Evolutionary conservation across 2,888 invertebrate species (phyloP), one percentile per base, ranked within the genome.

Genomic region (Bombylius discolor): DNA sequence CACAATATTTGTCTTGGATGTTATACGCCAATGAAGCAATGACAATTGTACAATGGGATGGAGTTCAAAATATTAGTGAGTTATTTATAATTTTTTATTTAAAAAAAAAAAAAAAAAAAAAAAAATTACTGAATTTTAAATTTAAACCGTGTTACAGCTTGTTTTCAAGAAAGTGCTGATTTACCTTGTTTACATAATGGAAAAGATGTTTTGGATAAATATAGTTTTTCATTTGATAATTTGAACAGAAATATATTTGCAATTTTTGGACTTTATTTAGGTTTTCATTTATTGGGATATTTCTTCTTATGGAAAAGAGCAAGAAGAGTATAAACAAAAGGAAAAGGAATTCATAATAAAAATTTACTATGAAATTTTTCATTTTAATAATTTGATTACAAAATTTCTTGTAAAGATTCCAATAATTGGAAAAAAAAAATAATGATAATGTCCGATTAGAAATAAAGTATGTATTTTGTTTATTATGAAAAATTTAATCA

Each of bases 21-120:
- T 82, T 89, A 79, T 89, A 91, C 71, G 86, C 89, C 12, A 89
- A 88, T 63, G 91, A 91, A 76, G 85, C 87, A 0, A 79, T 91
- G 75, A 84, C 84, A 52, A 85, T 89, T 61, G 73, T 87, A 13
- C 91, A 91, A 66, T 91, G 90, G 92, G 78, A 81, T 53, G 84
- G 83, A 12, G 78, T 89, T 4, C 76, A 79, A 55, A 73, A 73
- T 60, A 73, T 73, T 45, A 70, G 73, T 73, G 60, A 66, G 69
- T 63, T 5, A 23, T 23, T 23, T 23, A 23, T 1, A 3, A 23
- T 23, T 23, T 23, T 23, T 23, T 23, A 23, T 23, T 23, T 23
- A 23, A 23, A 23, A 23, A 23, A 23, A 23, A 23, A 23, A 23
- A 23, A 23, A 23, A 23, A 23, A 3, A n/a, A 23, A 23, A 23